Base-by-base conservation (phyloP, 2,113 vertebrate species). In the Amia ocellicauda region DNA sequence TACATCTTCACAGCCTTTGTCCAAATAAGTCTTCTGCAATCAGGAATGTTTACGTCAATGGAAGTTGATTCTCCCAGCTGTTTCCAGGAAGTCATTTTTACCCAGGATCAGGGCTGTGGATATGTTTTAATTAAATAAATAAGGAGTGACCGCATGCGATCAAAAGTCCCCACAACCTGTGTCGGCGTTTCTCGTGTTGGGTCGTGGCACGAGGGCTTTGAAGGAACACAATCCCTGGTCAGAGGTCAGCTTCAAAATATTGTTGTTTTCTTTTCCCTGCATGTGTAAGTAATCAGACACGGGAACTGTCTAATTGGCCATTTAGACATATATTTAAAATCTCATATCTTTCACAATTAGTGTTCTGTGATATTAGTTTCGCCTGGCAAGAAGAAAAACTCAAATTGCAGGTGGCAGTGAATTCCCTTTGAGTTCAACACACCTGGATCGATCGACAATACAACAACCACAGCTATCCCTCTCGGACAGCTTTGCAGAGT, bases 121-220 rank as follows among this genome's bases (percentile, higher is more conserved):
- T 56, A n/a, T n/a, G 60, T 51, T 43, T 36, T 62, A 36, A 57
- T 42, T 68, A 68, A 68, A 69, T 69, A 69, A 69, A 69, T 54
- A 63, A 24, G 7, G 19, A 17, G 53, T 24, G 36, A 49, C 41
- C 63, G 41, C 26, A 47, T 49, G 26, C 43, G 36, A 13, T 29
- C 23, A 8, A 26, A 13, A 54, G 22, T 54, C 53, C 54, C 19
- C 24, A 41, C 26, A 54, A 63, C 62, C 62, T 43, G 62, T 23
- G n/a, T 45, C 24, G 36, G 52, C 23, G 28, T 64, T 29, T 19
- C 52, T 31, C 23, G 17, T n/a, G 36, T 54, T 47, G 50, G 63
- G 55, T 56, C 63, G 24, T 55, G 22, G 26, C 41, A 27, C 24
- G 42, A 53, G 26, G 51, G 61, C 53, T 50, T 58, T 56, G 27